Evolutionary conservation across 1,140 invertebrate species (phyloP), one percentile per base, ranked within the genome.

Genomic region (Orchesella cincta): DNA sequence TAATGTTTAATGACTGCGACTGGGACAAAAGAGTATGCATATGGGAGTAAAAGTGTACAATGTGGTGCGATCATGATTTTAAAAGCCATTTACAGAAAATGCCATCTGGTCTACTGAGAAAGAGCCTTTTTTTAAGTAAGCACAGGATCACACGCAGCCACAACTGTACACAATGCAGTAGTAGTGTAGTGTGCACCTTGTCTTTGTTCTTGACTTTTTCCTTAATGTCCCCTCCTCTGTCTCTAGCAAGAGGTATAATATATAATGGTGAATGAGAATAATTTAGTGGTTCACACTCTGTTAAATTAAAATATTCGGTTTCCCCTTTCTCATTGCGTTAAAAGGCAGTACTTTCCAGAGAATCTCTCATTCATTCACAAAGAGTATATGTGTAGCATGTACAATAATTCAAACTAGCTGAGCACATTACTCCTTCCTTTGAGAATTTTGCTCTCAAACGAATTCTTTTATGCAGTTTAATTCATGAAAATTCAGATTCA

Each of bases 241-340:
- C 31, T 67, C 8, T 8, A 23, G 28, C 62, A 67, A 14, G 3
- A 3, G 23, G 52, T 3, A n/a, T n/a, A 67, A 67, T 31, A 33
- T 67, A 67, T 33, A 67, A 67, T 31, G 39, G n/a, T n/a, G n/a
- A n/a, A n/a, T n/a, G 31, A n/a, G 62, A 67, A 67, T 67, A 67
- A 67, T 67, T 67, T 67, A 67, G 62, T 67, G 62, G 62, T 67
- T 67, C 62, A 67, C 62, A 67, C 62, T 67, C 62, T 31, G 62
- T 67, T 67, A 67, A 67, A 67, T 67, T 67, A 67, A 67, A 67
- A 67, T 23, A 67, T 67, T 31, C 8, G n/a, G 8, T 67, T 31
- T 67, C 62, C 23, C 26, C 31, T 29, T 33, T 67, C 31, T 28
- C 23, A 28, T 28, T 62, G 54, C 23, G 16, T 8, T 20, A 12